Base-by-base conservation (phyloP, 2,888 invertebrate genomes). In the Ecdyonurus torrentis region DNA sequence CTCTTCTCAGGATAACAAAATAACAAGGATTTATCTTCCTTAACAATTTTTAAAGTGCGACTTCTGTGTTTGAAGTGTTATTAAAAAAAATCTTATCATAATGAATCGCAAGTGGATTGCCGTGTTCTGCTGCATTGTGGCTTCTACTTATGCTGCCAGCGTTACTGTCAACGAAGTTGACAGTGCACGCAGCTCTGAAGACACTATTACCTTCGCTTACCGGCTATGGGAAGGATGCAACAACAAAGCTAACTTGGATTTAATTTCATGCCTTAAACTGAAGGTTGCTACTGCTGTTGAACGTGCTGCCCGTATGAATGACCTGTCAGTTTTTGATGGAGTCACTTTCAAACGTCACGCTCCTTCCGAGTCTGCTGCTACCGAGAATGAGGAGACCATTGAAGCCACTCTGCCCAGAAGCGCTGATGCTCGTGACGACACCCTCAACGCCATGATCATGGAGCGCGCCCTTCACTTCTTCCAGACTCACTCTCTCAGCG, bases 141-240 rank as follows among this genome's bases (percentile, higher is more conserved):
- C 55, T n/a, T n/a, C 55, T 7, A 18, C 55, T 5, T n/a, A 20
- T 7, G 55, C 55, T 22, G 55, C 55, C 20, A 22, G 55, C 55
- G 19, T 55, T n/a, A 37, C 37, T 37, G 37, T 37, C 37, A 37
- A 37, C 15, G 37, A 37, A 37, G 37, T 37, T 5, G 37, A 37
- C 5, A 37, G 37, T 37, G 7, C 37, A 37, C 37, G 37, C 5
- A 37, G 37, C 37, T 7, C 55, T 22, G 55, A 55, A 55, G 55
- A 20, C 20, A 20, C 55, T 22, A 75, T 89, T 3, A 82, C 84
- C 69, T 81, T 84, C 70, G 82, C 87, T 67, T 89, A 87, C 71
- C 87, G 87, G 72, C 82, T 88, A 66, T 91, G 90, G 75, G 87
- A 86, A 74, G 89, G 90, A 70, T 91, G 91, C 77, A 80, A 85